Base-by-base conservation (phyloP, 2,888 invertebrate genomes). In the Spodoptera exigua region DNA sequence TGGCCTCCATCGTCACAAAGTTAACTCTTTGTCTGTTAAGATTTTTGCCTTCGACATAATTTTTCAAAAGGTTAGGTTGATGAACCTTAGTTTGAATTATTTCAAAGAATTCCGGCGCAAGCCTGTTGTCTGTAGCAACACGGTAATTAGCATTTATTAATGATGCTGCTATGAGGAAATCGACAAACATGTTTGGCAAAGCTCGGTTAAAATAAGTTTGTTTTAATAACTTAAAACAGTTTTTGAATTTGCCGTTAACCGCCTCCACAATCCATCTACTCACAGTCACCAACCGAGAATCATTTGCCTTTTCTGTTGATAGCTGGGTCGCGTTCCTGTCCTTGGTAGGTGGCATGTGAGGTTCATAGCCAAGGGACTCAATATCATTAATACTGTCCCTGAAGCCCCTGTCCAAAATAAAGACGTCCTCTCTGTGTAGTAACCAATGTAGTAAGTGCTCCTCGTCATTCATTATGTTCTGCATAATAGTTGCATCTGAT, bases 181-280 rank as follows among this genome's bases (percentile, higher is more conserved):
- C 54, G 13, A 18, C 32, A 46, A 55, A 55, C 46, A 46, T 55
- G 18, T 55, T 55, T 39, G 46, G 48, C 12, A 56, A 56, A 9
- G 56, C 41, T 35, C 48, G 37, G 14, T 48, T 48, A 21, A 48
- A 48, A 37, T 37, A 48, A 3, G 36, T 48, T 10, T 48, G 48
- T 48, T 48, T 48, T 18, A 37, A 37, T 37, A 48, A 2, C 4
- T 48, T 48, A 2, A 48, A 48, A 2, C 47, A 3, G 36, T 48
- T 48, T 48, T 48, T 48, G 47, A 48, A 48, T 17, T 48, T 48
- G 3, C 47, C 47, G 12, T 47, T 47, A 7, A 47, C 47, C 9
- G 36, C 47, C 47, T 47, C 36, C 4, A 21, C 36, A 48, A 48
- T 3, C 36, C 40, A 36, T n/a, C 36, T 36, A n/a, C 36, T n/a